These are phyloP conservation scores for Deroplatys truncata DNA, from an alignment of 2,888 invertebrate genomes.

Conservation along the genomic window DNA sequence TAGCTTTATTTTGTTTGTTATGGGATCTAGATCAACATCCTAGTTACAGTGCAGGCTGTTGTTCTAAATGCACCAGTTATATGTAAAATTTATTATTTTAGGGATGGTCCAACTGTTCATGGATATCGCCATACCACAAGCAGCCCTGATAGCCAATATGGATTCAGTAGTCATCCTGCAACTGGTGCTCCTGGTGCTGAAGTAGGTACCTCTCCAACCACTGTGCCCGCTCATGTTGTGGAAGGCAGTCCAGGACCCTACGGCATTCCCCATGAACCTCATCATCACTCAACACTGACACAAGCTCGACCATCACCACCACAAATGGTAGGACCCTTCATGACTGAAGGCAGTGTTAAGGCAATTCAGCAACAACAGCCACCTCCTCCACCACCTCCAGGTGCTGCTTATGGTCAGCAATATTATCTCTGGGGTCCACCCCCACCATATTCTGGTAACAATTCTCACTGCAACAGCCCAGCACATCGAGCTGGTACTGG, in stretches of 20 bases:
- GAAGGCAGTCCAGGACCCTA: conserved; percentile 44
- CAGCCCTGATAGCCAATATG: conserved; percentile 79
- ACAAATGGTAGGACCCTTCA: conserved; percentile 5
- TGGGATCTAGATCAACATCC: no score
- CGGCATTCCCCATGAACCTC: conserved; percentile 38
- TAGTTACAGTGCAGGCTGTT: no score
- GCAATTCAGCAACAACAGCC: conserved; percentile 3
- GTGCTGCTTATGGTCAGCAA: conserved; percentile 34
- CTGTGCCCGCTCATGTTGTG: conserved; percentile 35
- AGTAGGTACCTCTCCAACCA: not conserved
- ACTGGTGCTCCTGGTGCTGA: not conserved
- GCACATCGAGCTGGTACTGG: conserved; percentile 43
- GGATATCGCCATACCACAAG: conserved; percentile 47
- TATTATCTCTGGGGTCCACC: conserved; percentile 79
- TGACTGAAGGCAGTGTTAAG: conserved; percentile 34
- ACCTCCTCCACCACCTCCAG: not conserved
- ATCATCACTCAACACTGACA: not conserved
- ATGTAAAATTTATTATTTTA: not conserved
- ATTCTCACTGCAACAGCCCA: conserved; percentile 69
- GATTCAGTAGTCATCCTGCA: conserved; percentile 43
- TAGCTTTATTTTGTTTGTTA: no score
- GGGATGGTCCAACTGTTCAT: not conserved
- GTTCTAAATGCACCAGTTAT: no score
- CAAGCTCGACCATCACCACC: not conserved
- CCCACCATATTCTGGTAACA: conserved; percentile 75